Evolutionary conservation across 2,113 vertebrate genomes (phyloP).

Genomic region (Chroicocephalus ridibundus): DNA sequence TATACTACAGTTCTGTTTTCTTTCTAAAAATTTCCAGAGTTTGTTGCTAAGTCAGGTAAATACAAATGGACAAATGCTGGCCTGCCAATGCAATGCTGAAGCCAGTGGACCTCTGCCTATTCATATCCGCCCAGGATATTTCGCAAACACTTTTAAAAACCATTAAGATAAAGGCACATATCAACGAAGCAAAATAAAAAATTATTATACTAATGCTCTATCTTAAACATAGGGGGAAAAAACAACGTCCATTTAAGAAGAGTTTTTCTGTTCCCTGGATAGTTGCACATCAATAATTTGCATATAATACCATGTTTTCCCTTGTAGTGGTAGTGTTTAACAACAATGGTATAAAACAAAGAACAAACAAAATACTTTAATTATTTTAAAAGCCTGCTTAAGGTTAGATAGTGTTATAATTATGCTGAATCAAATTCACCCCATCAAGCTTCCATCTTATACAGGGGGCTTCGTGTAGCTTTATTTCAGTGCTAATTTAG

Average conservation of each 20-base stretch:
- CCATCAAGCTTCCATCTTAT: background rate
- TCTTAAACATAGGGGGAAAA: background rate
- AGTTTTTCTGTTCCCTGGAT: background rate
- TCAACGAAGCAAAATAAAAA: background rate
- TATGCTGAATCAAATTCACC: background rate
- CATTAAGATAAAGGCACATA: background rate
- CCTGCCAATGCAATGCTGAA: background rate
- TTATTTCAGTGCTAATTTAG: background rate
- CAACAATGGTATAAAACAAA: background rate
- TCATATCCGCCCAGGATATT: background rate
- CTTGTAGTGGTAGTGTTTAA: background rate
- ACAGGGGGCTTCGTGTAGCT: background rate
- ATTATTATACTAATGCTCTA: background rate
- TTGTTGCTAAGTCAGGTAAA: conserved; percentile 46
- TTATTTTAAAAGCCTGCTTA: background rate
- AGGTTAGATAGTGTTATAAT: background rate
- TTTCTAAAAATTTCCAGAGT: conserved; percentile 14
- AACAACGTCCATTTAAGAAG: background rate
- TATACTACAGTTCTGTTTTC: background rate
- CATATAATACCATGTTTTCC: background rate
- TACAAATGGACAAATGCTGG: conserved; percentile 4
- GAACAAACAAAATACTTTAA: background rate
- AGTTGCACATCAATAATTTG: background rate
- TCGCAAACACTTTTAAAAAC: background rate
- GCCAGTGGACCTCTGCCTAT: background rate